Conservation (phyloP, 2,113 vertebrate genomes). For the Chaenogobius annularis region DNA sequence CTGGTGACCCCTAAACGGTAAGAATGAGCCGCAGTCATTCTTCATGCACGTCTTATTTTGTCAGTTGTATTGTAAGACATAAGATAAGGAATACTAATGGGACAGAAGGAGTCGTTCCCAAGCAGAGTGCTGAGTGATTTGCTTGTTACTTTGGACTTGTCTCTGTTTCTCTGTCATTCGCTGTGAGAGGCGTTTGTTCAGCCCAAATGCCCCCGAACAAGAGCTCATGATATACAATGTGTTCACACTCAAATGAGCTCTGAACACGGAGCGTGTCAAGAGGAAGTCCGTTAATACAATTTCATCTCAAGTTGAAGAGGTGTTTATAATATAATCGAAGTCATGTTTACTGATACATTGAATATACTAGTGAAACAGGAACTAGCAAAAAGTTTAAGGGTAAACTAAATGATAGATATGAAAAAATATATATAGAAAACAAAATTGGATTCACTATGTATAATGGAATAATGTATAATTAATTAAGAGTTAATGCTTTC, state of each 20-base stretch:
- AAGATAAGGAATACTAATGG: background rate
- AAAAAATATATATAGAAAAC: background rate
- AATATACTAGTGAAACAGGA: background rate
- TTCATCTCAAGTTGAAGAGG: background rate
- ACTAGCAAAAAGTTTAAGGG: background rate
- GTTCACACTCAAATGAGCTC: conserved; percentile 33
- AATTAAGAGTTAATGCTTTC: too few species aligned
- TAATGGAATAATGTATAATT: too few species aligned
- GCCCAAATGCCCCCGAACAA: conserved; percentile 53
- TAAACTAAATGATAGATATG: background rate
- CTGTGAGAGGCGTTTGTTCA: conserved; percentile 47
- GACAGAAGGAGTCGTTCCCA: conserved; percentile 32
- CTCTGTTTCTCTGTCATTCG: conserved; percentile 60
- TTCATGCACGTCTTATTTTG: conserved; percentile 7
- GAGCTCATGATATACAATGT: conserved; percentile 47
- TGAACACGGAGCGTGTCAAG: conserved; percentile 22
- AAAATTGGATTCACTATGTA: too few species aligned
- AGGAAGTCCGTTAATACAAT: conserved; percentile 23
- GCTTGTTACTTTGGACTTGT: conserved; percentile 45
- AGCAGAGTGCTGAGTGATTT: conserved; percentile 37
- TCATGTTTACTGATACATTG: background rate
- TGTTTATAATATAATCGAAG: background rate
- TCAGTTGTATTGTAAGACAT: too few species aligned
- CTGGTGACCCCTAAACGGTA: background rate
- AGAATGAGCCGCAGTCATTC: conserved; percentile 18